Percentiles rank a stretch among this genome's conserved stretches.
These are phyloP conservation scores for Pogonognathellus flavescens DNA, from an alignment of 1,140 invertebrate genomes.

Conservation along the genomic window DNA sequence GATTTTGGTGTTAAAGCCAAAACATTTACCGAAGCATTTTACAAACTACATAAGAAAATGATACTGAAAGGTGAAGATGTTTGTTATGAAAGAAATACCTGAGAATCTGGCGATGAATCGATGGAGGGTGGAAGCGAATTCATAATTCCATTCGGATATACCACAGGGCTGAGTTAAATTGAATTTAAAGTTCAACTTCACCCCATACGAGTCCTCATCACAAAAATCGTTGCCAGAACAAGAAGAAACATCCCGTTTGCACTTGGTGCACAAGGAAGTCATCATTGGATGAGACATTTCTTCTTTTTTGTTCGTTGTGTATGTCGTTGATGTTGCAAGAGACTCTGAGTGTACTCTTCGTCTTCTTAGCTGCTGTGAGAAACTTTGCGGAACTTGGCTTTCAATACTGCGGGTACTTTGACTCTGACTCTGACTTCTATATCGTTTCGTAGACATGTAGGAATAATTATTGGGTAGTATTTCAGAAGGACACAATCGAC, in stretches of 20 bases:
- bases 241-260: background rate
- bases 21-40: no score
- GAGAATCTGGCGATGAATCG: slow-evolving; percentile 62
- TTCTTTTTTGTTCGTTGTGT: background rate
- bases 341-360: background rate
- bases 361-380: no score
- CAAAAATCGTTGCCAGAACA: background rate
- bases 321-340: background rate
- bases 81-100: slow-evolving; percentile 34
- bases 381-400: background rate
- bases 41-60: background rate
- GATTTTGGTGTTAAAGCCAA: no score
- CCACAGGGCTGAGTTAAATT: slow-evolving; percentile 51
- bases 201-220: slow-evolving; percentile 23
- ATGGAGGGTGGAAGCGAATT: slow-evolving; percentile 54
- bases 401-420: slow-evolving; percentile 35
- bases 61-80: background rate
- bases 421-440: slow-evolving; percentile 41
- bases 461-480: slow-evolving; percentile 35
- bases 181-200: slow-evolving; percentile 26
- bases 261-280: background rate
- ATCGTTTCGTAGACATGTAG: slow-evolving; percentile 20
- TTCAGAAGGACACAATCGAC: slow-evolving; percentile 17
- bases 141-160: slow-evolving; percentile 51
- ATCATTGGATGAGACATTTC: background rate